Percentiles rank a stretch among this genome's conserved stretches.
These are phyloP conservation scores for Brienomyrus longianalis DNA, from an alignment of 2,113 vertebrate species.

Conservation along the genomic window DNA sequence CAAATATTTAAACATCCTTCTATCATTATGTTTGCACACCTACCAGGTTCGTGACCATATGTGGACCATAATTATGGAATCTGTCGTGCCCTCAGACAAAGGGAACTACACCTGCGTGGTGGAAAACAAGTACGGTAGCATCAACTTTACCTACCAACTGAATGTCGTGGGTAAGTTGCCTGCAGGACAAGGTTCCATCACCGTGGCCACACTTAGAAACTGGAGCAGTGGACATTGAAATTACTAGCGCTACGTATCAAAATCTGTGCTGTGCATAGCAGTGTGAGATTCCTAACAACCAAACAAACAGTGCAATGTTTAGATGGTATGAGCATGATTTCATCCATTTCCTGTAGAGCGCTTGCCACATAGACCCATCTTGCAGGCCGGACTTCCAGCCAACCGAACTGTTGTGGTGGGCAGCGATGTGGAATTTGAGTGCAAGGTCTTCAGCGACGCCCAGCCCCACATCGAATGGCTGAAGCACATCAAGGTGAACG, in stretches of 20 bases:
- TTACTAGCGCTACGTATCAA: not conserved
- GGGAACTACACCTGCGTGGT: slow-evolving; percentile 93
- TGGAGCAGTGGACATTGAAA: not conserved
- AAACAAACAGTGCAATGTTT: not conserved
- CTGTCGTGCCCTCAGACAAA: slow-evolving; percentile 79
- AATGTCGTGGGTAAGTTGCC: slow-evolving; percentile 77
- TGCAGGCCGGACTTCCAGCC: slow-evolving; percentile 81
- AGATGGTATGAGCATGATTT: not conserved
- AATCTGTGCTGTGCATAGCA: not conserved
- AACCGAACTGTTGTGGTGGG: slow-evolving; percentile 81
- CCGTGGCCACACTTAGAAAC: not conserved
- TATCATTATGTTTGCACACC: not conserved
- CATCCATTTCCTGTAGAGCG: slow-evolving; percentile 52
- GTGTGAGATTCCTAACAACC: not conserved
- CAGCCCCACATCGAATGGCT: slow-evolving; percentile 92
- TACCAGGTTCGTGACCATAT: slow-evolving; percentile 76
- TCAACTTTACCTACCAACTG: slow-evolving; percentile 84
- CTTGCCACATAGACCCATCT: slow-evolving; percentile 79
- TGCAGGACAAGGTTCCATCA: not conserved
- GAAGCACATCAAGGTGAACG: slow-evolving; percentile 81
- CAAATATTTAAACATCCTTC: not conserved
- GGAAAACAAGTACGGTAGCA: slow-evolving; percentile 78
- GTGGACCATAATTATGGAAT: slow-evolving; percentile 91
- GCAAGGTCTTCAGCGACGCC: slow-evolving; percentile 84
- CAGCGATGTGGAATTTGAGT: slow-evolving; percentile 78